phyloP scores from a whole-genome alignment of 2,888 invertebrate genomes.

The Automeris io region DNA sequence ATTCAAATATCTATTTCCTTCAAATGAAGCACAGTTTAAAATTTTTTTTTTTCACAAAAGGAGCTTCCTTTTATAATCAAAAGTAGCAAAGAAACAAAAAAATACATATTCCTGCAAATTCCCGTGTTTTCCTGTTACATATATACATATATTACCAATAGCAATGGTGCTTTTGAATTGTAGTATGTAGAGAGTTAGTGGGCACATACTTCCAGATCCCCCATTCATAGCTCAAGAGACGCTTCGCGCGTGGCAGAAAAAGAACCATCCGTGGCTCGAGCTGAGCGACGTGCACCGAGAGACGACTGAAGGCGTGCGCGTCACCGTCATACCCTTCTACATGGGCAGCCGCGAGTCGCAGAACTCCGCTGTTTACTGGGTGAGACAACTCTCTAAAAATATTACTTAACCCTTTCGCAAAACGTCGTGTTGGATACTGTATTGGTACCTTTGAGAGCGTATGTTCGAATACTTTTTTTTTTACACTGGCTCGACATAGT shows the following conservation, averaged over 20 bases:
- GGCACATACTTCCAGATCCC: slow-evolving; percentile 79
- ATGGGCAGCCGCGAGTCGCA: slow-evolving; percentile 97
- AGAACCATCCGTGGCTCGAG: slow-evolving; percentile 98
- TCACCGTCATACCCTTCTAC: slow-evolving; percentile 99
- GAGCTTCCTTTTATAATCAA: too few relatives aligned
- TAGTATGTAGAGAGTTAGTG: not conserved
- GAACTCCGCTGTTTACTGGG: slow-evolving; percentile 95
- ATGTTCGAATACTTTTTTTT: too few relatives aligned
- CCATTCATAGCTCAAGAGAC: slow-evolving; percentile 93
- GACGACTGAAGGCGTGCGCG: slow-evolving; percentile 96
- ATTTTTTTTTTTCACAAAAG: too few relatives aligned
- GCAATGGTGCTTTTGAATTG: too few relatives aligned
- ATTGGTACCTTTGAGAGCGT: too few relatives aligned
- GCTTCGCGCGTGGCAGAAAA: slow-evolving; percentile 95
- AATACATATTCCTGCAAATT: not conserved
- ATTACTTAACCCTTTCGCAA: too few relatives aligned
- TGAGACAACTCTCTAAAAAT: slow-evolving; percentile 41
- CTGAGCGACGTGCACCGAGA: slow-evolving; percentile 97
- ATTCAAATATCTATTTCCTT: too few relatives aligned
- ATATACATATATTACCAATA: too few relatives aligned
- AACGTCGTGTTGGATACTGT: not conserved
- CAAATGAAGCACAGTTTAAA: too few relatives aligned
- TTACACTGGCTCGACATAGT: too few relatives aligned
- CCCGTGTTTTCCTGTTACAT: not conserved
- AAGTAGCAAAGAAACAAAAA: too few relatives aligned